Evolutionary conservation across 2,113 vertebrate species (phyloP).

Genomic region (Puffinus mauretanicus): DNA sequence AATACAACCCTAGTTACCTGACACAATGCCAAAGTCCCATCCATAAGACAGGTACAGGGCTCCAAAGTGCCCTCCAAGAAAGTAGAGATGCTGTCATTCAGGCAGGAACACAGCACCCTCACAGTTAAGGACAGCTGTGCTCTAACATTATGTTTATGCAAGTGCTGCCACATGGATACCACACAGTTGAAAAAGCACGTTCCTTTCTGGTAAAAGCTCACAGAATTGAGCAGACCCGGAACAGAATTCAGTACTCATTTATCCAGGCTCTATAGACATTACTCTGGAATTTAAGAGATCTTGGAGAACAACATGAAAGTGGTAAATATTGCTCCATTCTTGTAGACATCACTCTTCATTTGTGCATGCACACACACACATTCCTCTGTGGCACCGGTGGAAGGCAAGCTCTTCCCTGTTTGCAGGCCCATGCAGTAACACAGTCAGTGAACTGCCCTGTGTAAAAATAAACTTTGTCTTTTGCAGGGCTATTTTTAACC

Average conservation of each 20-base stretch:
- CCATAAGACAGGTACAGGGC: neutral
- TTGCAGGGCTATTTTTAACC: neutral
- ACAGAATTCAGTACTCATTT: neutral
- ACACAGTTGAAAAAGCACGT: neutral
- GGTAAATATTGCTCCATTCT: neutral
- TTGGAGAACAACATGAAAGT: neutral
- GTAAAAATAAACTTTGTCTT: neutral
- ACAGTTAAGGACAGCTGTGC: neutral
- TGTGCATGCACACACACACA: rapidly evolving
- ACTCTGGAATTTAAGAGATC: neutral
- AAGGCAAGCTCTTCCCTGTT: neutral
- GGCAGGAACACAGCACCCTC: neutral
- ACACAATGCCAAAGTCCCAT: neutral
- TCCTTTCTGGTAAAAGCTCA: neutral
- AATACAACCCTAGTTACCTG: neutral
- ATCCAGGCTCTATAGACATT: neutral
- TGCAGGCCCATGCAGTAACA: neutral
- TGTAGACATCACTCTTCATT: neutral
- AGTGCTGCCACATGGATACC: neutral
- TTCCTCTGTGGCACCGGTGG: neutral
- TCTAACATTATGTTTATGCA: neutral
- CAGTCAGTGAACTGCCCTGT: neutral
- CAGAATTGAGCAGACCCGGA: neutral
- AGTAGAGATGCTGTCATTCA: neutral
- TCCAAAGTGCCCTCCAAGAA: neutral